A percentile compares a stretch with the other conserved stretches of the same genome.
Evolutionary conservation across 92 coral and sea anemone genomes (phyloP).

Genomic region (Heteractis magnifica): DNA sequence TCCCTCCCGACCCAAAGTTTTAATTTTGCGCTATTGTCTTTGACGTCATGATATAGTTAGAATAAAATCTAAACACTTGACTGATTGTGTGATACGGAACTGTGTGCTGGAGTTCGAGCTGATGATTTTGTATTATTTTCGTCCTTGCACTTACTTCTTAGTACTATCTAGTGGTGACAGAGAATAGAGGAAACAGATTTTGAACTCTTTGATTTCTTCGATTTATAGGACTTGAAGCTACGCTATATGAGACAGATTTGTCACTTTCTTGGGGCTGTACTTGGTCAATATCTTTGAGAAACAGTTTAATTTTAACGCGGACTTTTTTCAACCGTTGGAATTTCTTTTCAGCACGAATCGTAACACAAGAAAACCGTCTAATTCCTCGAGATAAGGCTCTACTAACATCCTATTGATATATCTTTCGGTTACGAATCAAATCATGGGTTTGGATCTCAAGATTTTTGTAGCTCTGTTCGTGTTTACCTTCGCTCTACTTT

Average conservation of each 20-base stretch:
- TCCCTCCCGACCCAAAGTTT: not conserved
- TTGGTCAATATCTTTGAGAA: not conserved
- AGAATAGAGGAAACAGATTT: not conserved
- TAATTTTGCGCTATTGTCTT: not conserved
- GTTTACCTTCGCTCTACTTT: slow-evolving; percentile 40
- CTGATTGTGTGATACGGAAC: not conserved
- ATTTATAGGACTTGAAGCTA: not conserved
- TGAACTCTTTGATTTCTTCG: not conserved
- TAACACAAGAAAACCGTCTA: not conserved
- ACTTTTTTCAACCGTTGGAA: slow-evolving; percentile 20
- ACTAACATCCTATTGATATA: not conserved
- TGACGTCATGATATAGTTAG: slow-evolving; percentile 12
- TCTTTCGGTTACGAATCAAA: not conserved
- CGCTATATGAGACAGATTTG: not conserved
- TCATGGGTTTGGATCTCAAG: slow-evolving; percentile 30
- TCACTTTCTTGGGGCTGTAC: not conserved
- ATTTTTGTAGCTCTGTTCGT: slow-evolving; percentile 29
- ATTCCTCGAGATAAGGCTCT: not conserved
- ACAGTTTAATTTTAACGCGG: not conserved
- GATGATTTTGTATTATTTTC: not conserved
- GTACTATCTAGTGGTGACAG: not conserved
- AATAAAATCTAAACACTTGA: slow-evolving; percentile 3
- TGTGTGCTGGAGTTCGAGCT: not conserved
- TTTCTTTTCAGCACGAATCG: not conserved
- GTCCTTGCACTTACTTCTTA: not conserved